Percentiles rank a stretch among this genome's conserved stretches.
These are phyloP conservation scores for Nowickia ferox DNA, from an alignment of 2,888 invertebrate species.

Conservation along the genomic window DNA sequence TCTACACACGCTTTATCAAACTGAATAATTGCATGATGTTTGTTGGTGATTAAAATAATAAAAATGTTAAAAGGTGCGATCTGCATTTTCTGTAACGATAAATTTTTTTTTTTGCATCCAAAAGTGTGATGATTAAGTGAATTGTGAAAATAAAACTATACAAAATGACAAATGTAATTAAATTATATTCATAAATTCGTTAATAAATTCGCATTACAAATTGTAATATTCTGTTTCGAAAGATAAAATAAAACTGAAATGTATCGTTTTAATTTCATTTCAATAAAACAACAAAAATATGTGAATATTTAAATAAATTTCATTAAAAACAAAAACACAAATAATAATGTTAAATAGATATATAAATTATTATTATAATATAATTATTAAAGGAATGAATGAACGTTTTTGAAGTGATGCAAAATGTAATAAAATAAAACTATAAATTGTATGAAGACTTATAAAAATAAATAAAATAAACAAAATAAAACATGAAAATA, in stretches of 20 bases:
- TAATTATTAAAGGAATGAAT: slow-evolving; percentile 45
- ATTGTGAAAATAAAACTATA: slow-evolving; percentile 10
- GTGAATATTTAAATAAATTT: slow-evolving; percentile 45
- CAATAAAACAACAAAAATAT: slow-evolving; percentile 13
- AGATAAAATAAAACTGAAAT: neutral
- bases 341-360: slow-evolving; percentile 61
- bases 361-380: slow-evolving; percentile 59
- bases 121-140: slow-evolving; percentile 66
- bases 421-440: slow-evolving; percentile 32
- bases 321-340: slow-evolving; percentile 35
- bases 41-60: too few relatives aligned
- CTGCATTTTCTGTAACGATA: too few relatives aligned
- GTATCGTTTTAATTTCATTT: slow-evolving; percentile 12
- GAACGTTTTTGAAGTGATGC: slow-evolving; percentile 15
- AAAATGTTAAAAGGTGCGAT: too few relatives aligned
- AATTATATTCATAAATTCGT: slow-evolving; percentile 20
- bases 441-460: slow-evolving; percentile 56
- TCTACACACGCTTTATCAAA: too few relatives aligned
- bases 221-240: slow-evolving; percentile 30
- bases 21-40: too few relatives aligned
- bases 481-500: slow-evolving; percentile 9
- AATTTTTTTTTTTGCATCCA: slow-evolving; percentile 15
- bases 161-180: slow-evolving; percentile 14
- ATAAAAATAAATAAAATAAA: slow-evolving; percentile 39
- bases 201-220: slow-evolving; percentile 44